Conservation (phyloP, 2,797 vertebrate genomes). For the Enteromius radiatus region DNA sequence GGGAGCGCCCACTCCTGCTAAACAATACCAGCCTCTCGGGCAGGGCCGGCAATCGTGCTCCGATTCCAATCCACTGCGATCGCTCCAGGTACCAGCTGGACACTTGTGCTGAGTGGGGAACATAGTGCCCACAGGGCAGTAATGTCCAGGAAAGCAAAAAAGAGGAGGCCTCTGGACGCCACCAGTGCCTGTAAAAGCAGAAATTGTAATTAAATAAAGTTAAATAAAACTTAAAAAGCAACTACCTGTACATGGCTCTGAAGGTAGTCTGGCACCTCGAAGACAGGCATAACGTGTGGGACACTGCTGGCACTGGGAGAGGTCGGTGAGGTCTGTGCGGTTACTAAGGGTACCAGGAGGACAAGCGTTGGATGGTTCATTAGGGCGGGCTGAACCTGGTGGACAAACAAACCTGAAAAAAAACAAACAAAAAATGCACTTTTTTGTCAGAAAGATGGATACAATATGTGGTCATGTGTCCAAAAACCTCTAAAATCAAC, state of each 20-base stretch:
- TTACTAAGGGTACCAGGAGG: slow-evolving; percentile 84
- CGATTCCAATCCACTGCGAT: slow-evolving; percentile 74
- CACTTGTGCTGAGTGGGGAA: slow-evolving; percentile 85
- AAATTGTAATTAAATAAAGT: not conserved
- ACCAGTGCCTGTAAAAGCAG: slow-evolving; percentile 80
- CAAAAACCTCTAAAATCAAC: not conserved
- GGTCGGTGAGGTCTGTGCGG: slow-evolving; percentile 79
- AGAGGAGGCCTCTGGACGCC: slow-evolving; percentile 81
- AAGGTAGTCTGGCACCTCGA: slow-evolving; percentile 72
- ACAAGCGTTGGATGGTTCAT: slow-evolving; percentile 77
- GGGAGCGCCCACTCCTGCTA: slow-evolving; percentile 77
- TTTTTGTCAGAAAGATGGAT: not conserved
- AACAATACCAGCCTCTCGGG: slow-evolving; percentile 86
- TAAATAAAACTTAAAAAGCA: not conserved
- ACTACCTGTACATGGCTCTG: not conserved
- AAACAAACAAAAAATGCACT: not conserved
- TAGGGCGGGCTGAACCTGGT: slow-evolving; percentile 82
- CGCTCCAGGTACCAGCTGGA: slow-evolving; percentile 88
- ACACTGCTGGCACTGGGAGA: slow-evolving; percentile 86
- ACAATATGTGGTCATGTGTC: not conserved
- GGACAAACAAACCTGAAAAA: slow-evolving; percentile 81
- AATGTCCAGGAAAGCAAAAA: slow-evolving; percentile 86
- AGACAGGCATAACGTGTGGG: slow-evolving; percentile 81
- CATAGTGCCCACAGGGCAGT: slow-evolving; percentile 87
- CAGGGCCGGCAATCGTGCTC: slow-evolving; percentile 80